A percentile compares a stretch with the other conserved stretches of the same genome.
phyloP scores from a whole-genome alignment of 2,888 invertebrate species.

The Prostheceraeus crozeri region DNA sequence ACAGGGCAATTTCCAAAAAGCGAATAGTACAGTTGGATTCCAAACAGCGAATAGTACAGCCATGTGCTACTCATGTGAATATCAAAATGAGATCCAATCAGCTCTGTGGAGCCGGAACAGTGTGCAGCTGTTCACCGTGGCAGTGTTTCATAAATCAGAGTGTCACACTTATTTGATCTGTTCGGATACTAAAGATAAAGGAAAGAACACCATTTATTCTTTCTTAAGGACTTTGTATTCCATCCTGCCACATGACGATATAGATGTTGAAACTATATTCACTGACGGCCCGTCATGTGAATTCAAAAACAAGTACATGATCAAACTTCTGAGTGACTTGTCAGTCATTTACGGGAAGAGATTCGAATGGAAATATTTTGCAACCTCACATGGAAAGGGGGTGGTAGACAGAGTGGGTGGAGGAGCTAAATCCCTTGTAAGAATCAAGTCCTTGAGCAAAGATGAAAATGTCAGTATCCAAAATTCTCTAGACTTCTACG shows the following conservation, averaged over 20 bases:
- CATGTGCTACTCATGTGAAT: conserved; percentile 37
- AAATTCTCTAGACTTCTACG: neutral
- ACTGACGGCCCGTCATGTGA: conserved; percentile 35
- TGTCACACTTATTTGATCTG: conserved; percentile 32
- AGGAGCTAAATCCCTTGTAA: conserved; percentile 6
- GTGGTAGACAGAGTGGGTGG: conserved; percentile 5
- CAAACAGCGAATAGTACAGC: too few relatives aligned
- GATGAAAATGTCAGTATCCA: conserved; percentile 5
- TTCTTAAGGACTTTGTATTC: too few relatives aligned
- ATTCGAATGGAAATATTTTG: conserved; percentile 12
- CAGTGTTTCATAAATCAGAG: neutral
- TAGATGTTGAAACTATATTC: conserved; percentile 26
- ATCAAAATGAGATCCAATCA: conserved; percentile 35
- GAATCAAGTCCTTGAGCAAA: conserved; percentile 2
- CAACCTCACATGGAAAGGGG: conserved; percentile 1
- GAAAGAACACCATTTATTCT: neutral
- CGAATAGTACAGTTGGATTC: too few relatives aligned
- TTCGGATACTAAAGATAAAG: conserved; percentile 33
- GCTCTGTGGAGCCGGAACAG: conserved; percentile 31
- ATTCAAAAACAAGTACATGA: conserved; percentile 35
- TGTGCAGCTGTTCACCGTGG: conserved; percentile 31
- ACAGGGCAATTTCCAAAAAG: too few relatives aligned
- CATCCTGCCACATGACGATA: too few relatives aligned
- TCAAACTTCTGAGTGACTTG: conserved; percentile 12
- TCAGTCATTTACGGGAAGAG: neutral